Conservation (phyloP, 37 sponge, comb jelly and placozoan genomes). For the Spongilla lacustris region DNA sequence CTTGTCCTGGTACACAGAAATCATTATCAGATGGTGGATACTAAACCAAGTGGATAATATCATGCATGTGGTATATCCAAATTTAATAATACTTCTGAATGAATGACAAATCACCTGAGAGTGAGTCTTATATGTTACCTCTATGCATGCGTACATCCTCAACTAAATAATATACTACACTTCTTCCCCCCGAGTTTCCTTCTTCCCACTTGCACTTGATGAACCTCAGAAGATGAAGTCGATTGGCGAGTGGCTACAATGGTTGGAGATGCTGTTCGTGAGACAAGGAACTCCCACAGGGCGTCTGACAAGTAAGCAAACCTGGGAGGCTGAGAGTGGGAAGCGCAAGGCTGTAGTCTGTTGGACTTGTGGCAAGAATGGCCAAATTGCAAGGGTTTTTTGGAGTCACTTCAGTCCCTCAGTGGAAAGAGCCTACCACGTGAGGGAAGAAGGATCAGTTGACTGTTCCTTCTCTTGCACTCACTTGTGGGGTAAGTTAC, state of each 20-base stretch:
- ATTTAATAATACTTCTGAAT: background rate
- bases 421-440: conserved; percentile 16
- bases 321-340: background rate
- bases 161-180: background rate
- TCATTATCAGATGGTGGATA: no score
- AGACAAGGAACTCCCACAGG: background rate
- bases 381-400: background rate
- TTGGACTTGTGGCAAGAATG: background rate
- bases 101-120: background rate
- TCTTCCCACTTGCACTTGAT: background rate
- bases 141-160: background rate
- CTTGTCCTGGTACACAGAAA: no score
- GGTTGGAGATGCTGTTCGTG: background rate
- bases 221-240: background rate
- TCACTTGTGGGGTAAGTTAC: background rate
- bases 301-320: background rate
- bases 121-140: background rate
- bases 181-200: background rate
- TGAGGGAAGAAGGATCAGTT: conserved; percentile 19
- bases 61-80: no score
- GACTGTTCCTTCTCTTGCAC: background rate
- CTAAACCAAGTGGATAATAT: no score
- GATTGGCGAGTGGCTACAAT: background rate
- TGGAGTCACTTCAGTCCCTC: conserved; percentile 17
- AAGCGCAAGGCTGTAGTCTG: background rate